Conservation (phyloP, 2,797 vertebrate species). For the Parauchenoglanis punctatus region DNA sequence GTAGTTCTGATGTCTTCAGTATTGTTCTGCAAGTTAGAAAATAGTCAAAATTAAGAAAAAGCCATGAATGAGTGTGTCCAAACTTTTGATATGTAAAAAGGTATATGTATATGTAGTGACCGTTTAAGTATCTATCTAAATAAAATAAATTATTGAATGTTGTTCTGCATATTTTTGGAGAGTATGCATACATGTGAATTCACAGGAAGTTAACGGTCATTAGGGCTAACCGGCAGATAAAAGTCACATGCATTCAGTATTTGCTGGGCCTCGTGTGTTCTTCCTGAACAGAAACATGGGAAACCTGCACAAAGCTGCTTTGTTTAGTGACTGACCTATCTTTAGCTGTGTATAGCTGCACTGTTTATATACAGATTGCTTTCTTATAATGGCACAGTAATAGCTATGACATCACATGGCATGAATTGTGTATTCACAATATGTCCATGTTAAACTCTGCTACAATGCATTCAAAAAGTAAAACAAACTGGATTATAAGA, state of each 20-base stretch:
- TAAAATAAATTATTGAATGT: neutral
- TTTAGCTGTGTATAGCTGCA: slow-evolving; percentile 22
- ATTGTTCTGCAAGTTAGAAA: too few species aligned
- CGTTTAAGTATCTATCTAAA: neutral
- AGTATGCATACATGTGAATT: neutral
- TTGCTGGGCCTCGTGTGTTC: slow-evolving; percentile 35
- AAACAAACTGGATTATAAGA: neutral
- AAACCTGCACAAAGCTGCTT: slow-evolving; percentile 45
- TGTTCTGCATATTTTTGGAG: neutral
- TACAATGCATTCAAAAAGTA: neutral
- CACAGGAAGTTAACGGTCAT: slow-evolving; percentile 25
- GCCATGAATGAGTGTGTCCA: too few species aligned
- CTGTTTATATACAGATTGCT: neutral
- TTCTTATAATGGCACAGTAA: neutral
- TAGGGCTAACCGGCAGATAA: slow-evolving; percentile 39
- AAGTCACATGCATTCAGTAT: slow-evolving; percentile 46
- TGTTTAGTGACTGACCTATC: slow-evolving; percentile 23
- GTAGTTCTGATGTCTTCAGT: too few species aligned
- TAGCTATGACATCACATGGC: slow-evolving; percentile 5
- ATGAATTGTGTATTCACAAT: neutral
- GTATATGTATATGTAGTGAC: neutral
- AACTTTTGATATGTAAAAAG: too few species aligned
- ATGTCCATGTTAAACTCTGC: neutral
- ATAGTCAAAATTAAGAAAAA: too few species aligned
- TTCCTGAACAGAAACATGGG: slow-evolving; percentile 37